These are phyloP conservation scores for Diadumene lineata DNA, from an alignment of 92 coral and sea anemone species.

Conservation along the genomic window DNA sequence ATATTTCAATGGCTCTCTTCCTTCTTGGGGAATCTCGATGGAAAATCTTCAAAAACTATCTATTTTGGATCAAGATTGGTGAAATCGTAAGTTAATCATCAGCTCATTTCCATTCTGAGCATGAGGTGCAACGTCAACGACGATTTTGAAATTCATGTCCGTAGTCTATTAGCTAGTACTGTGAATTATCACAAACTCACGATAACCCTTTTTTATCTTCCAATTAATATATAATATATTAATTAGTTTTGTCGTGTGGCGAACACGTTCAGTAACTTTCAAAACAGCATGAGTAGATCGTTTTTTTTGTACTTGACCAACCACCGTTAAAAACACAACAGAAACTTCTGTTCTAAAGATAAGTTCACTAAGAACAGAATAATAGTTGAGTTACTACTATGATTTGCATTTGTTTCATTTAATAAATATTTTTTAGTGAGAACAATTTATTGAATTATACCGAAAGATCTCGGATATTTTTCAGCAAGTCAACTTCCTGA, in stretches of 20 bases:
- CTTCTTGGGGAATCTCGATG: slow-evolving; percentile 68
- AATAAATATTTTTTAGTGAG: no score
- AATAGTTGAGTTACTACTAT: no score
- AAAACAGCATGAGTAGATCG: background rate
- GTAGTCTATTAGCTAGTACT: no score
- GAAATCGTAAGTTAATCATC: slow-evolving; percentile 66
- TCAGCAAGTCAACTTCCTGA: no score
- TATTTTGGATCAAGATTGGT: slow-evolving; percentile 73
- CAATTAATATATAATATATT: background rate
- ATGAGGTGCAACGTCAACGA: background rate
- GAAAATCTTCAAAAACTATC: slow-evolving; percentile 54
- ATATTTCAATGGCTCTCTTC: slow-evolving; percentile 58
- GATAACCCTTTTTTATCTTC: no score
- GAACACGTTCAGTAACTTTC: background rate
- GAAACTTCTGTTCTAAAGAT: background rate
- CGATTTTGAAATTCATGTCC: no score
- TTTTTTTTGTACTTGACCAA: background rate
- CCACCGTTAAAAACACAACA: slow-evolving; percentile 4
- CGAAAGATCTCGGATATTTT: no score
- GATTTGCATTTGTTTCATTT: no score
- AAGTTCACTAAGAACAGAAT: no score
- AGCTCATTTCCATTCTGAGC: background rate
- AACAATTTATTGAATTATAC: no score
- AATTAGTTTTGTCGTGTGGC: background rate
- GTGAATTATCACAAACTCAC: no score